phyloP scores from a whole-genome alignment of 2,888 invertebrate species.

The Acanthosoma haemorrhoidale region DNA sequence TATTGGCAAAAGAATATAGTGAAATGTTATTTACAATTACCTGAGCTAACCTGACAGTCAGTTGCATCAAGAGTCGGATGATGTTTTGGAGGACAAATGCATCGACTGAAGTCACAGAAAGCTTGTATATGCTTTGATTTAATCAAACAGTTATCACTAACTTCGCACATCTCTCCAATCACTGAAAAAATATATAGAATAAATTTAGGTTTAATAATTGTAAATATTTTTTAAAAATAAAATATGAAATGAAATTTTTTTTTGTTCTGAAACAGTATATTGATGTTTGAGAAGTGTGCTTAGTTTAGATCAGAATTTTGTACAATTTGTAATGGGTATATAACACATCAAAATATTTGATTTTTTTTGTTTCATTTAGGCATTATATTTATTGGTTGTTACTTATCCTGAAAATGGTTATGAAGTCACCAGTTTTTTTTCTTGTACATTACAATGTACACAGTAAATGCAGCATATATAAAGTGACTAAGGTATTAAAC shows the following conservation, averaged over 20 bases:
- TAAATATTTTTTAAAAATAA: not conserved
- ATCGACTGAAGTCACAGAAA: not conserved
- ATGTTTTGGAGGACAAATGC: slow-evolving; percentile 18
- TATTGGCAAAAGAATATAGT: no score
- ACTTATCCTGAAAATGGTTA: no score
- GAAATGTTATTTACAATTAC: no score
- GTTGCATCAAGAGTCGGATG: not conserved
- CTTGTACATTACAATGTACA: no score
- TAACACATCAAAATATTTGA: no score
- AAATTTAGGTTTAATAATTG: not conserved
- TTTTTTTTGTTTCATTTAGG: no score
- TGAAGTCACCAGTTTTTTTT: no score
- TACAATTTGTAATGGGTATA: no score
- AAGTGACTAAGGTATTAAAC: no score
- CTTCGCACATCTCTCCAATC: slow-evolving; percentile 12
- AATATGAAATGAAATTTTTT: not conserved
- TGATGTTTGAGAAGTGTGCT: not conserved
- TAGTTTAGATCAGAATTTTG: no score
- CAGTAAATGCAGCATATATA: no score
- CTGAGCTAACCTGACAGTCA: slow-evolving; percentile 8
- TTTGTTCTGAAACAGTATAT: not conserved
- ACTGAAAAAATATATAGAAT: slow-evolving; percentile 2
- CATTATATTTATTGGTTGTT: no score
- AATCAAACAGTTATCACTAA: slow-evolving; percentile 8
- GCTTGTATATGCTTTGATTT: slow-evolving; percentile 12